A percentile compares a stretch with the other conserved stretches of the same genome.
phyloP scores from a whole-genome alignment of 2,113 vertebrate species.

The Trinectes maculatus region DNA sequence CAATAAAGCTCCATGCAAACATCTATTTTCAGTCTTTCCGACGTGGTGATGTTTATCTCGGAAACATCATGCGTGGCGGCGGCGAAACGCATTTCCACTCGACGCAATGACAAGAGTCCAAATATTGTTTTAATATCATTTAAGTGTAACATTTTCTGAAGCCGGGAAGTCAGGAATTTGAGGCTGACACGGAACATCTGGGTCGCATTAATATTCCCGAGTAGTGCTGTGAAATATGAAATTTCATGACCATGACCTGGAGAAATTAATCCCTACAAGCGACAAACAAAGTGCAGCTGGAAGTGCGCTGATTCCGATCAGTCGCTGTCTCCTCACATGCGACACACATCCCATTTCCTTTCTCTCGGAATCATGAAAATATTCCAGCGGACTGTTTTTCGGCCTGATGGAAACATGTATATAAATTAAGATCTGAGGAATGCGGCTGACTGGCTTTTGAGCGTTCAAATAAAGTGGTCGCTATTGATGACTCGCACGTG shows the following conservation, averaged over 20 bases:
- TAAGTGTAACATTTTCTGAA: background rate
- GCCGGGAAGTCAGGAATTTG: conserved; percentile 3
- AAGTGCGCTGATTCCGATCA: conserved; percentile 38
- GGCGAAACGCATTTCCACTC: background rate
- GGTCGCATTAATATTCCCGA: conserved; percentile 22
- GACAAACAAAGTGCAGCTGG: conserved; percentile 19
- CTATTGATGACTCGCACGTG: too few species aligned
- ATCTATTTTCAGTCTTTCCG: background rate
- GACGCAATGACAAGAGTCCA: background rate
- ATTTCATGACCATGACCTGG: conserved; percentile 27
- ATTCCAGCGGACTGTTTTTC: too few species aligned
- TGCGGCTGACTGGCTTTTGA: too few species aligned
- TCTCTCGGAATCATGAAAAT: too few species aligned
- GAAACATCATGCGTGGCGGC: background rate
- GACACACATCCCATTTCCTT: too few species aligned
- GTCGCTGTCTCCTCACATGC: conserved; percentile 10
- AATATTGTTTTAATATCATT: conserved; percentile 6
- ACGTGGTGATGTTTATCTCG: background rate
- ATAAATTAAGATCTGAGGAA: background rate
- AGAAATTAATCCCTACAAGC: conserved; percentile 39
- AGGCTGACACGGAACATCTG: conserved; percentile 2
- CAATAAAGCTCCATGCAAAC: background rate
- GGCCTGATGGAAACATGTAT: too few species aligned
- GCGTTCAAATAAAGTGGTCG: too few species aligned
- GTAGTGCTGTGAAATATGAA: conserved; percentile 27